phyloP scores from a whole-genome alignment of 2,797 vertebrate species.

The Lerista edwardsae region DNA sequence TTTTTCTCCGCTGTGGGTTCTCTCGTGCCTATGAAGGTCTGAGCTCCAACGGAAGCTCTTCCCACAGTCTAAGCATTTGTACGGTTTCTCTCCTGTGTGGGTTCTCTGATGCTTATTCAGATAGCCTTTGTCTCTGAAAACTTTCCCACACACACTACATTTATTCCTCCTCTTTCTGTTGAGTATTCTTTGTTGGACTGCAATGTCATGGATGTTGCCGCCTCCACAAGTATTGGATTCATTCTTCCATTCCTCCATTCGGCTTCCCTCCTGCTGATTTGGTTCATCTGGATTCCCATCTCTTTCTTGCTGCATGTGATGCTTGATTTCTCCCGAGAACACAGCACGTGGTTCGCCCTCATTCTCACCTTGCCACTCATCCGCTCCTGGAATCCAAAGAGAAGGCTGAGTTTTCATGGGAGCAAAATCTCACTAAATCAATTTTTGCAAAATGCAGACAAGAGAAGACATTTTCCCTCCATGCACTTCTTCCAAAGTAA shows the following conservation, averaged over 20 bases:
- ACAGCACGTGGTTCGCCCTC: background rate
- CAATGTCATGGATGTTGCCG: background rate
- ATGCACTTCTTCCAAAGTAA: background rate
- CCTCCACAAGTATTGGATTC: background rate
- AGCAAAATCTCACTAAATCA: background rate
- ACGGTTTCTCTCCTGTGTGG: constrained; percentile 58
- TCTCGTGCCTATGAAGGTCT: constrained; percentile 63
- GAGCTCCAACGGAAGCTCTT: constrained; percentile 67
- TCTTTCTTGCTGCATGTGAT: background rate
- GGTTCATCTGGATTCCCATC: background rate
- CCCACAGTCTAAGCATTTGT: constrained; percentile 64
- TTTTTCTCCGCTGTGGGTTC: constrained; percentile 70
- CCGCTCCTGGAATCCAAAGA: background rate
- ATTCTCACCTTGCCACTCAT: background rate
- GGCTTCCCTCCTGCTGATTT: background rate
- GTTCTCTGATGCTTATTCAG: constrained; percentile 50
- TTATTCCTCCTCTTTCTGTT: constrained; percentile 51
- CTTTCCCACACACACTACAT: constrained; percentile 51
- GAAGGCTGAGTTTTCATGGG: background rate
- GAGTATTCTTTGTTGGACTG: constrained; percentile 32
- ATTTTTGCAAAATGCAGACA: background rate
- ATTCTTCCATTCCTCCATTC: background rate
- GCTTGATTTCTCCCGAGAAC: background rate
- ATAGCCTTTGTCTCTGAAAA: constrained; percentile 48
- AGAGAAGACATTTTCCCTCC: background rate